phyloP scores from a whole-genome alignment of 2,797 vertebrate species.

The Cryptoblepharus egeriae region DNA sequence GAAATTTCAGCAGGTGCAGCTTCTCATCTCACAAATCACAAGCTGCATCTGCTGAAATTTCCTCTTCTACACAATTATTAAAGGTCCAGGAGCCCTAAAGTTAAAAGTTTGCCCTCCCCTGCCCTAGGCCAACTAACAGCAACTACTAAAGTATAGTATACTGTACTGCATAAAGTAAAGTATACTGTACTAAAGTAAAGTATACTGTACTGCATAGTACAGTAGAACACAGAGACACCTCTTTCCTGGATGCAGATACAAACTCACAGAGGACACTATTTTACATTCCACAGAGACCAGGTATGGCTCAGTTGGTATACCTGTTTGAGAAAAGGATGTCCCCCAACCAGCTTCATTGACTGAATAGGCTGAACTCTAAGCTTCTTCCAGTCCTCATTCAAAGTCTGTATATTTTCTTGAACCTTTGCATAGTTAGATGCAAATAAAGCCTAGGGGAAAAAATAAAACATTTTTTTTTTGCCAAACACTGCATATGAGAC shows the following conservation, averaged over 20 bases:
- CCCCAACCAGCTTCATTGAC: slow-evolving; percentile 82
- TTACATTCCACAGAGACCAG: not conserved
- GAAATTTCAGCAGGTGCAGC: too few species aligned
- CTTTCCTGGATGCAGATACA: not conserved
- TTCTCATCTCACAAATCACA: too few species aligned
- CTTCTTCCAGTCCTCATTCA: slow-evolving; percentile 93
- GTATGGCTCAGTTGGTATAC: slow-evolving; percentile 63
- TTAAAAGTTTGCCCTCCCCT: too few species aligned
- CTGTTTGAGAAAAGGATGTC: slow-evolving; percentile 87
- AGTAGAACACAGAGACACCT: not conserved
- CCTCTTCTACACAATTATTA: too few species aligned
- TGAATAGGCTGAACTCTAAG: slow-evolving; percentile 91
- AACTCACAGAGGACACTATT: not conserved
- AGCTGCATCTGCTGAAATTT: too few species aligned
- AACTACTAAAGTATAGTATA: too few species aligned
- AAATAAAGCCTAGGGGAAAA: slow-evolving; percentile 84
- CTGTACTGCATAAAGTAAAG: too few species aligned
- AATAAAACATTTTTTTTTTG: not conserved
- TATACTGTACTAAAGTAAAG: too few species aligned
- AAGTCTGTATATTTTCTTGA: slow-evolving; percentile 86
- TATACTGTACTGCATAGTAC: too few species aligned
- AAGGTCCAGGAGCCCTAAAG: too few species aligned
- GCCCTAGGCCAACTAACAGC: too few species aligned
- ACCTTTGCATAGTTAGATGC: slow-evolving; percentile 92
- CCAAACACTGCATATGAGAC: not conserved